Evolutionary conservation across 1,140 invertebrate species (phyloP).

Genomic region (Drosophila repletoides): DNA sequence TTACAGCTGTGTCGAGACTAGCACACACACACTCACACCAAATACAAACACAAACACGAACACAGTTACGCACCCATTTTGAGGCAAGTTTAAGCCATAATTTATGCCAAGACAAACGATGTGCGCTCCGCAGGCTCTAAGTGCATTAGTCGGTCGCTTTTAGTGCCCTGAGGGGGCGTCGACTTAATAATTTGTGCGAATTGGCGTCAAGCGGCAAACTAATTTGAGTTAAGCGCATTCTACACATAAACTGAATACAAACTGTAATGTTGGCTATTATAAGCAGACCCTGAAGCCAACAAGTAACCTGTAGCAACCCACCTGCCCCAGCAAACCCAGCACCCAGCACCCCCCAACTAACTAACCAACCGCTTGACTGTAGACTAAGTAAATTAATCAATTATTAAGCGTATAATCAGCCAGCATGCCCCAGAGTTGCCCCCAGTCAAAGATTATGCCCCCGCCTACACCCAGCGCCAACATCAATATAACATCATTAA

Average conservation of each 20-base stretch:
- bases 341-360: background rate
- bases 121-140: slow-evolving; percentile 35
- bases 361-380: too few relatives aligned
- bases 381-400: slow-evolving; percentile 22
- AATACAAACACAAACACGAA: background rate
- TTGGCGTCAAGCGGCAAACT: slow-evolving; percentile 68
- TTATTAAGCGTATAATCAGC: slow-evolving; percentile 18
- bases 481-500: slow-evolving; percentile 72
- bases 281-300: background rate
- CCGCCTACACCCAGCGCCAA: slow-evolving; percentile 54
- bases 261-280: slow-evolving; percentile 14
- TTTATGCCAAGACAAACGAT: slow-evolving; percentile 66
- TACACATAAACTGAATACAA: slow-evolving; percentile 25
- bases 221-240: slow-evolving; percentile 71
- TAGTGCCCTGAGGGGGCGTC: slow-evolving; percentile 49
- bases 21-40: too few relatives aligned
- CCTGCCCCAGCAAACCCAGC: slow-evolving; percentile 3
- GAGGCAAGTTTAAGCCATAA: slow-evolving; percentile 41
- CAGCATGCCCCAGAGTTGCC: background rate
- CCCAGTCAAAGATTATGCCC: slow-evolving; percentile 9
- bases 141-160: slow-evolving; percentile 66
- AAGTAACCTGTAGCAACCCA: background rate
- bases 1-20: slow-evolving; percentile 39
- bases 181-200: slow-evolving; percentile 74
- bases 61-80: background rate